phyloP scores from a whole-genome alignment of 2,888 invertebrate species.

The Gibbula magus region DNA sequence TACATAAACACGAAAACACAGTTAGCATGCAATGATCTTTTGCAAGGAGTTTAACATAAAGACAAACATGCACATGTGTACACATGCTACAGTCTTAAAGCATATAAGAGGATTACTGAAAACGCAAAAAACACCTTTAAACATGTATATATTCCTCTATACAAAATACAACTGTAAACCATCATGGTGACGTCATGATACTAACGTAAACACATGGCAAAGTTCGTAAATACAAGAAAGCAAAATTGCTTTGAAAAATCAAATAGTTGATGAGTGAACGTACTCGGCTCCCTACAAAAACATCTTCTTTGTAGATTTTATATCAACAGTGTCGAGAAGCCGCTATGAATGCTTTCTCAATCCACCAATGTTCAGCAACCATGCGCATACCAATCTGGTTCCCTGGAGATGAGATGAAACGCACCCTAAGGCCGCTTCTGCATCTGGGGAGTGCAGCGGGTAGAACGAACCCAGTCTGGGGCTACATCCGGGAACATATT shows the following conservation, averaged over 20 bases:
- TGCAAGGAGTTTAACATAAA: too few species aligned
- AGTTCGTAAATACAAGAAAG: too few species aligned
- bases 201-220: too few species aligned
- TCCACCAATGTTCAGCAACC: not conserved
- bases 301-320: conserved; percentile 1
- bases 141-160: too few species aligned
- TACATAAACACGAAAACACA: too few species aligned
- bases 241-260: not conserved
- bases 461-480: not conserved
- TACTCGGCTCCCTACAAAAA: conserved; percentile 3
- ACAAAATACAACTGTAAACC: too few species aligned
- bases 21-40: too few species aligned
- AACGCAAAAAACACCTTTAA: too few species aligned
- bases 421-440: not conserved
- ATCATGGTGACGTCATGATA: too few species aligned
- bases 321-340: conserved; percentile 4
- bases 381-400: not conserved
- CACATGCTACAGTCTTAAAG: too few species aligned
- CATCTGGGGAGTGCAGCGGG: conserved; percentile 1
- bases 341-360: conserved; percentile 7
- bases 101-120: too few species aligned
- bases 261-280: not conserved
- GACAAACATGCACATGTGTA: too few species aligned
- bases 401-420: conserved; percentile 8
- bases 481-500: not conserved